A percentile compares a stretch with the other conserved stretches of the same genome.
phyloP scores from a whole-genome alignment of 2,797 vertebrate genomes.

The Chelmon rostratus region DNA sequence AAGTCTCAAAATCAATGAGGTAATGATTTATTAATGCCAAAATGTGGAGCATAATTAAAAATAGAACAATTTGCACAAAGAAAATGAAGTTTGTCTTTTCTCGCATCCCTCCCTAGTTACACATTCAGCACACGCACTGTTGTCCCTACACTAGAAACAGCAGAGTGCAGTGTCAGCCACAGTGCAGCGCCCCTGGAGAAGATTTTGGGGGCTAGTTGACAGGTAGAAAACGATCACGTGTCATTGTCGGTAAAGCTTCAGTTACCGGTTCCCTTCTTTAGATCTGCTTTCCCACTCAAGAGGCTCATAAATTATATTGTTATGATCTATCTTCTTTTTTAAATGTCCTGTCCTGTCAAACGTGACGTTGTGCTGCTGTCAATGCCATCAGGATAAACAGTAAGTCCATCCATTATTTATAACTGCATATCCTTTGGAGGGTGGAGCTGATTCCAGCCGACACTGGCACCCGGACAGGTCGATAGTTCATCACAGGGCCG shows the following conservation, averaged over 20 bases:
- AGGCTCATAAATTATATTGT: neutral
- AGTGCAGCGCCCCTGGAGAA: conserved; percentile 24
- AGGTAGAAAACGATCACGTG: conserved; percentile 33
- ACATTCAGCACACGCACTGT: conserved; percentile 28
- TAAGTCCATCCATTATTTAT: conserved; percentile 23
- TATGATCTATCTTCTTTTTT: conserved; percentile 6
- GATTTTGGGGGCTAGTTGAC: neutral
- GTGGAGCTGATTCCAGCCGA: no score
- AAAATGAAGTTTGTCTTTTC: conserved; percentile 39
- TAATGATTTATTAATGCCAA: conserved; percentile 65
- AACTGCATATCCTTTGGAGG: no score
- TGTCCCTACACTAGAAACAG: conserved; percentile 15
- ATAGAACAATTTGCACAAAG: conserved; percentile 47
- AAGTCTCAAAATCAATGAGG: conserved; percentile 62
- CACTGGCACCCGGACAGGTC: no score
- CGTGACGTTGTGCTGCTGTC: no score
- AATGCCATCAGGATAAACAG: conserved; percentile 1
- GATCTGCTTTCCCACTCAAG: neutral
- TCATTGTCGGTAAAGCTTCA: conserved; percentile 6
- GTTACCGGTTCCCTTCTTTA: conserved; percentile 1
- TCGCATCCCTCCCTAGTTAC: conserved; percentile 15
- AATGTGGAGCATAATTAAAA: conserved; percentile 58
- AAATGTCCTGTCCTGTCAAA: neutral
- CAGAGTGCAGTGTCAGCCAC: conserved; percentile 25
- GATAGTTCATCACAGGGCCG: no score